Evolutionary conservation across 2,113 vertebrate genomes (phyloP).

Genomic region (Chiloscyllium plagiosum): DNA sequence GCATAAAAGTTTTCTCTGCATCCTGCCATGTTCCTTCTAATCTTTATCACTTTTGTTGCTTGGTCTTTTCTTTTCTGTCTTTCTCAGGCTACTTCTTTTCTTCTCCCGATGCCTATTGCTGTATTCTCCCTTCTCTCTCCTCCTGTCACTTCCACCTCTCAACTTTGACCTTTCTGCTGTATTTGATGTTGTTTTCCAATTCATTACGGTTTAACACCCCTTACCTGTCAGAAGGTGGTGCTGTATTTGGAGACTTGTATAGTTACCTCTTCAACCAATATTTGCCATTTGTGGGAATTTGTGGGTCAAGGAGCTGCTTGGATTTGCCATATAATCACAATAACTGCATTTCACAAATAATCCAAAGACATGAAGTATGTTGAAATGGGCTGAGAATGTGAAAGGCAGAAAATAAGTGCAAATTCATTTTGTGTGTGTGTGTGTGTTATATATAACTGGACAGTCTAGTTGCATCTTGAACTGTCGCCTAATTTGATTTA

Average conservation of each 20-base stretch:
- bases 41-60: background rate
- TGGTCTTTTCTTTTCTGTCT: background rate
- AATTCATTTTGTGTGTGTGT: background rate
- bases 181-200: no score
- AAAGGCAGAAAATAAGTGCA: background rate
- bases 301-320: background rate
- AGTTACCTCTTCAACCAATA: background rate
- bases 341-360: background rate
- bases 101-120: background rate
- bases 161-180: no score
- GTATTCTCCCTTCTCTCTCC: background rate
- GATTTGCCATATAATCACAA: background rate
- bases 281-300: background rate
- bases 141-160: no score
- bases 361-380: background rate
- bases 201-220: no score
- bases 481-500: background rate
- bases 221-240: no score
- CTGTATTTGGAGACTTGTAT: background rate
- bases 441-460: background rate
- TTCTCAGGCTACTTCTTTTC: background rate
- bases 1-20: background rate
- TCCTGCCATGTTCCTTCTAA: background rate
- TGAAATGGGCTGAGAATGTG: background rate
- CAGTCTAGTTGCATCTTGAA: background rate